Percentiles rank a stretch among this genome's conserved stretches.
Conservation (phyloP, 2,888 invertebrate species). For the Melipona beecheii region DNA sequence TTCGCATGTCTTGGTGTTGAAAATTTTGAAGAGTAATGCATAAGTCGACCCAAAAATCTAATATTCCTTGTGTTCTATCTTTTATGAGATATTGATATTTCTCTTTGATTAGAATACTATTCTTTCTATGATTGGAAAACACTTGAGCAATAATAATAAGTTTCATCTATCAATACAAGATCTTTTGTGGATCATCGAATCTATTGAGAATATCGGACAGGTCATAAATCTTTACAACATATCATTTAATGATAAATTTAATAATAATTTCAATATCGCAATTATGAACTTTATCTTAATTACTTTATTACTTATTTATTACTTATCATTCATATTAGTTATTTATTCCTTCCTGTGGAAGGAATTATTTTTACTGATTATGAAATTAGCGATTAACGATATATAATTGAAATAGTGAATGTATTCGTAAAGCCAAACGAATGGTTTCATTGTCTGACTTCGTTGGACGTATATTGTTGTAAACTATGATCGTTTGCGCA, state of each 20-base stretch:
- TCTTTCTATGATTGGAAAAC: not conserved
- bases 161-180: constrained; percentile 4
- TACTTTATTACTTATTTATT: no score
- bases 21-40: constrained; percentile 10
- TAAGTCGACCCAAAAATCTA: constrained; percentile 7
- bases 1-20: not conserved
- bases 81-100: constrained; percentile 23
- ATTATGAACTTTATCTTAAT: not conserved
- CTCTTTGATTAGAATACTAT: not conserved
- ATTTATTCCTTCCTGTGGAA: not conserved
- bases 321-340: not conserved
- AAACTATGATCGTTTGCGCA: not conserved
- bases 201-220: not conserved
- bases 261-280: no score
- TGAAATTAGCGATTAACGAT: not conserved
- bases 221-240: not conserved
- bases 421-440: not conserved
- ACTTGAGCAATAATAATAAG: not conserved
- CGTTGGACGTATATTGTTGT: not conserved
- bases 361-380: not conserved
- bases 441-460: not conserved
- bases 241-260: not conserved
- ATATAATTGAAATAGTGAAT: not conserved
- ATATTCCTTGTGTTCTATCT: not conserved
- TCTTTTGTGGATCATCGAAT: constrained; percentile 14